Conservation (phyloP, 2,797 vertebrate genomes). For the Prionace glauca region DNA sequence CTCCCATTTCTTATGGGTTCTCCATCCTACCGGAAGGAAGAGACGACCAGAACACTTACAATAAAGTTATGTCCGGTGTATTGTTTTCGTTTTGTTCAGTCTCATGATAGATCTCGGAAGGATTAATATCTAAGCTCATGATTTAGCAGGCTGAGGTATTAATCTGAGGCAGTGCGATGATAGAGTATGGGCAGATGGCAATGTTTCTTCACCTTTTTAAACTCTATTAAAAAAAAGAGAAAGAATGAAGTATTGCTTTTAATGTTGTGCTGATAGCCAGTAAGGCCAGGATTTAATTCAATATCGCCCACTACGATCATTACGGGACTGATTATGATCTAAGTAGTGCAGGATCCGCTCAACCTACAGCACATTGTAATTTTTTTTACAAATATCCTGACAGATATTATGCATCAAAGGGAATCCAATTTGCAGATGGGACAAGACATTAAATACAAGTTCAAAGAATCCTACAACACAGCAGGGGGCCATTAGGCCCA, state of each 20-base stretch:
- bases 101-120: neutral
- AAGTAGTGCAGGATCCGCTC: neutral
- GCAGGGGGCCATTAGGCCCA: neutral
- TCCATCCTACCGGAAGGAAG: neutral
- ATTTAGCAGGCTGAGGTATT: neutral
- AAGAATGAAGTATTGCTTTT: neutral
- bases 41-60: neutral
- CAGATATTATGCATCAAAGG: neutral
- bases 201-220: neutral
- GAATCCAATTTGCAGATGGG: neutral
- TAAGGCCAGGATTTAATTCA: neutral
- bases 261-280: neutral
- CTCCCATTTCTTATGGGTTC: neutral
- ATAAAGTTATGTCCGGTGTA: neutral
- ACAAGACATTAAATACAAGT: conserved; percentile 18
- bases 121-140: conserved; percentile 12
- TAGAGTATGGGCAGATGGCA: neutral
- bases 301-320: neutral
- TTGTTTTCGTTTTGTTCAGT: neutral
- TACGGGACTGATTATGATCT: neutral
- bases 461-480: neutral
- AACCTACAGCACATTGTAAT: neutral
- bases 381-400: neutral
- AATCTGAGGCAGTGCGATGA: neutral
- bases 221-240: neutral